phyloP scores from a whole-genome alignment of 2,888 invertebrate species.

The Ametastegia equiseti region DNA sequence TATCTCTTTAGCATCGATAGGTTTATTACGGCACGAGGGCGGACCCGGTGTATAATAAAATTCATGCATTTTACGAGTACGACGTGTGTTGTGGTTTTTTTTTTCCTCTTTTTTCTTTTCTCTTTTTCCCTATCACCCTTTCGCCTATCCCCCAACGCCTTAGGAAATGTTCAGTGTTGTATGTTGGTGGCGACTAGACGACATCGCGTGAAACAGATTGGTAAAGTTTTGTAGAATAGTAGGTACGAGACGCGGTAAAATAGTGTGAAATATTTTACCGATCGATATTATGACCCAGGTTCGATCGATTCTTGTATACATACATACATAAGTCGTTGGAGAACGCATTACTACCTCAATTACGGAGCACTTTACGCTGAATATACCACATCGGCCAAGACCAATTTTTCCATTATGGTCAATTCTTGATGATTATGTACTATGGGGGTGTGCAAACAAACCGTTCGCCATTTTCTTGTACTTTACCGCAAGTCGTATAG shows the following conservation, averaged over 20 bases:
- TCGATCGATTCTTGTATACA: too few species aligned
- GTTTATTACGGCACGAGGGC: conserved; percentile 25
- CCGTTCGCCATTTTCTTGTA: not conserved
- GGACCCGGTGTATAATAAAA: conserved; percentile 25
- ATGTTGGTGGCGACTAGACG: not conserved
- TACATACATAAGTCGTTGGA: not conserved
- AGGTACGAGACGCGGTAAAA: not conserved
- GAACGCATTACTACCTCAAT: not conserved
- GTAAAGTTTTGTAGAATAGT: not conserved
- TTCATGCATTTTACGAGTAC: conserved; percentile 11
- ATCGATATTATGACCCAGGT: not conserved
- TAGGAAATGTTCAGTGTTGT: not conserved
- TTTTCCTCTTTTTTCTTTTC: conserved; percentile 32
- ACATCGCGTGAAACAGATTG: conserved; percentile 14
- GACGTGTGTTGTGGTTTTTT: conserved; percentile 11
- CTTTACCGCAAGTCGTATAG: not conserved
- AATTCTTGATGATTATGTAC: not conserved
- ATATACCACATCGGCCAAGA: not conserved
- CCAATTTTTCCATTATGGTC: not conserved
- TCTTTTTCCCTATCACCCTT: too few species aligned
- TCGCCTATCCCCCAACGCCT: conserved; percentile 20
- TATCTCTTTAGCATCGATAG: conserved; percentile 47
- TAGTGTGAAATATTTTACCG: not conserved
- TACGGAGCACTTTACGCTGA: conserved; percentile 9
- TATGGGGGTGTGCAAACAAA: not conserved